Evolutionary conservation across 1,140 invertebrate species (phyloP).

Genomic region (Lepidostoma basale): DNA sequence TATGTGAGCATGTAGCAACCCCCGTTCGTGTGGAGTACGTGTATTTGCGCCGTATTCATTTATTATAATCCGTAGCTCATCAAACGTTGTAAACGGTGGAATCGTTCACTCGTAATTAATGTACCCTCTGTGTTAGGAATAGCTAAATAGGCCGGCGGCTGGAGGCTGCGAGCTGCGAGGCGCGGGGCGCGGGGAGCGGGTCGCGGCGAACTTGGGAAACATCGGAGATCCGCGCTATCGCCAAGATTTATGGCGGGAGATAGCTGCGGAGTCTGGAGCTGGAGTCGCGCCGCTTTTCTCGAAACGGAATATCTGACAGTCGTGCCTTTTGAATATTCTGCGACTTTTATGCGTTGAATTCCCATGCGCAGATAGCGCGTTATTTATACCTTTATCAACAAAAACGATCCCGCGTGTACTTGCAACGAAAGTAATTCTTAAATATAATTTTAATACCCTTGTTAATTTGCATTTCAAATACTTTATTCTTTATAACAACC

Average conservation of each 20-base stretch:
- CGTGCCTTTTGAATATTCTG: no score
- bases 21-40: slow-evolving; percentile 13
- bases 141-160: slow-evolving; percentile 14
- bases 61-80: slow-evolving; percentile 46
- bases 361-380: no score
- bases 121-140: slow-evolving; percentile 37
- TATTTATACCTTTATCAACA: no score
- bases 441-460: no score
- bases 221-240: not conserved
- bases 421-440: no score
- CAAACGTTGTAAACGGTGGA: slow-evolving; percentile 45
- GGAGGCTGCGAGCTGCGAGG: not conserved
- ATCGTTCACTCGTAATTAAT: slow-evolving; percentile 44
- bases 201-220: not conserved
- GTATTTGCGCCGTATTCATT: slow-evolving; percentile 39
- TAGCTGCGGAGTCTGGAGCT: no score
- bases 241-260: not conserved
- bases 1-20: slow-evolving; percentile 2
- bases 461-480: no score
- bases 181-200: not conserved
- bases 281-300: no score
- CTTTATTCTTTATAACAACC: no score
- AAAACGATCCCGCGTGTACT: no score
- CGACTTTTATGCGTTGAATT: no score
- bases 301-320: no score